Evolutionary conservation across 1,140 invertebrate species (phyloP), one percentile per base, ranked within the genome.

Genomic region (Leptopilina boulardi): DNA sequence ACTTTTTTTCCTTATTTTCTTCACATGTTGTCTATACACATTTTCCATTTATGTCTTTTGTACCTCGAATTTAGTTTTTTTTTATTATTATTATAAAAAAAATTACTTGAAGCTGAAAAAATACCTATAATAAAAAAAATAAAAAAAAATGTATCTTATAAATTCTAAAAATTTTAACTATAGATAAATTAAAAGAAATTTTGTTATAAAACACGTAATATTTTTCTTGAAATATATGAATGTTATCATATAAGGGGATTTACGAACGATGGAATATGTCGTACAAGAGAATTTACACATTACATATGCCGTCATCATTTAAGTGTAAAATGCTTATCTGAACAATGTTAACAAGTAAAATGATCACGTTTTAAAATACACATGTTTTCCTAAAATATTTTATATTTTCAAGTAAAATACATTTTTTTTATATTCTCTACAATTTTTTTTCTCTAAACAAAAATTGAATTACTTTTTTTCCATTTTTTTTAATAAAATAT

Each of bases 351-450:
- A 51, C 47, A n/a, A 51, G n/a, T n/a, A 51, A 51, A 5, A 8
- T 51, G 15, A n/a, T 51, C 47, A 51, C n/a, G 47, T 51, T 51
- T 51, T 51, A 51, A 51, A 51, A 51, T 51, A 51, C 47, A 51
- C 47, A 38, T 34, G 15, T 51, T 15, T 51, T 51, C n/a, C 15
- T 51, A 18, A 51, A 51, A 8, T 51, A n/a, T 18, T 8, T 15
- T n/a, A n/a, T n/a, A n/a, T n/a, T 51, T 51, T 18, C 47, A 51
- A 18, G 42, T 44, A 44, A 51, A n/a, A n/a, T n/a, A n/a, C n/a
- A n/a, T n/a, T n/a, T n/a, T n/a, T n/a, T n/a, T n/a, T n/a, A n/a
- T n/a, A n/a, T n/a, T n/a, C n/a, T 42, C 1, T 11, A 4, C 10
- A 42, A 42, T 42, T 42, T 42, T 42, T 42, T 11, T 13, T 6